Evolutionary conservation across 2,888 invertebrate genomes (phyloP).

Genomic region (Myopa testacea): DNA sequence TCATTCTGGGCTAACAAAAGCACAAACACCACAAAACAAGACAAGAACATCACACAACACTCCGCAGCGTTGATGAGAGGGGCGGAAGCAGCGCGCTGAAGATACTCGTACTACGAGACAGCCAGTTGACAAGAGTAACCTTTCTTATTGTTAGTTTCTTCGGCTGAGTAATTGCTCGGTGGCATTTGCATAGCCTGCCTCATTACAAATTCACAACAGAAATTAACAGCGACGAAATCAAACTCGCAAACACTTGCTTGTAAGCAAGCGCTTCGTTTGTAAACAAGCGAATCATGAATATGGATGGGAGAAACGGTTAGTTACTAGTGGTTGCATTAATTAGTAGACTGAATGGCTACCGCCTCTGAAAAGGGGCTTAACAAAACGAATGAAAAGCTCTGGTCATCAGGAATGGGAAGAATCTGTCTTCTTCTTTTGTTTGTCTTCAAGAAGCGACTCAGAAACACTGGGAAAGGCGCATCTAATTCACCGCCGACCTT

Average conservation of each 20-base stretch:
- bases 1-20: conserved; percentile 16
- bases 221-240: conserved; percentile 35
- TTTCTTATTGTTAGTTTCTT: conserved; percentile 33
- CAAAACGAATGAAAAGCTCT: neutral
- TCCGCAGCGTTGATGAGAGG: conserved; percentile 10
- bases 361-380: neutral
- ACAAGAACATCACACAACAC: conserved; percentile 21
- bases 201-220: conserved; percentile 40
- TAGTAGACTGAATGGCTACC: neutral
- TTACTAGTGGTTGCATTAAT: conserved; percentile 7
- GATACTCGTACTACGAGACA: conserved; percentile 13
- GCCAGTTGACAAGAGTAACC: conserved; percentile 27
- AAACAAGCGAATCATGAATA: conserved; percentile 35
- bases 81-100: conserved; percentile 15
- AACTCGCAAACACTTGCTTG: conserved; percentile 26
- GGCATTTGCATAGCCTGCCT: conserved; percentile 34
- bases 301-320: conserved; percentile 1
- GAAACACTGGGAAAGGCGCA: too few relatives aligned
- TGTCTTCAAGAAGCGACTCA: too few relatives aligned
- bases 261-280: conserved; percentile 36
- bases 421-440: too few relatives aligned
- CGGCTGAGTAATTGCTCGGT: conserved; percentile 36
- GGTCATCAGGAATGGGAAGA: neutral
- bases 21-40: conserved; percentile 5
- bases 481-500: too few relatives aligned